Evolutionary conservation across 2,888 invertebrate species (phyloP).

Genomic region (Drosophila neutralis): DNA sequence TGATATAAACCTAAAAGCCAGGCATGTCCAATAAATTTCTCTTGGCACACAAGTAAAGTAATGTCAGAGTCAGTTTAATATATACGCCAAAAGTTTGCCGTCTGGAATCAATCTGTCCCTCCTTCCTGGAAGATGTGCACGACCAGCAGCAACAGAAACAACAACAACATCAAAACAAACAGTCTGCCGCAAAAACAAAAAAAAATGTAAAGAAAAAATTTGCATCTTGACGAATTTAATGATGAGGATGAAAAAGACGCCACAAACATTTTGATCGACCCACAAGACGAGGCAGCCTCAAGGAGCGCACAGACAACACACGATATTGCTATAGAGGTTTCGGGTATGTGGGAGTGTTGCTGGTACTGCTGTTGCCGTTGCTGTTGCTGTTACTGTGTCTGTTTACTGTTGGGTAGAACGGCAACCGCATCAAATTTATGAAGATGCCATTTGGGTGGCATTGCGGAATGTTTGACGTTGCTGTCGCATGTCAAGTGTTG

Average conservation of each 20-base stretch:
- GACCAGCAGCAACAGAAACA: slow-evolving; percentile 53
- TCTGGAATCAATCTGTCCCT: slow-evolving; percentile 59
- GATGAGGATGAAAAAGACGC: slow-evolving; percentile 81
- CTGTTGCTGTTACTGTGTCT: slow-evolving; percentile 26
- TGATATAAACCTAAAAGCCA: slow-evolving; percentile 53
- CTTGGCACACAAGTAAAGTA: slow-evolving; percentile 39
- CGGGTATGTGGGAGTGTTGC: slow-evolving; percentile 77
- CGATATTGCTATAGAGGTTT: slow-evolving; percentile 68
- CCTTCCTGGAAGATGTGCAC: slow-evolving; percentile 73
- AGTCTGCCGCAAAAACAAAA: slow-evolving; percentile 31
- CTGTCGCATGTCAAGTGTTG: slow-evolving; percentile 75
- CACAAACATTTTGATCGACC: slow-evolving; percentile 78
- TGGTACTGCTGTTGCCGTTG: slow-evolving; percentile 34
- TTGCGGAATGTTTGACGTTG: slow-evolving; percentile 79
- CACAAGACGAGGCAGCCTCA: slow-evolving; percentile 67
- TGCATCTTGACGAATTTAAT: slow-evolving; percentile 82
- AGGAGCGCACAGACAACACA: slow-evolving; percentile 74
- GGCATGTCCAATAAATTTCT: slow-evolving; percentile 52
- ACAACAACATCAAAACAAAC: slow-evolving; percentile 50
- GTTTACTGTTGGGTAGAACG: slow-evolving; percentile 36
- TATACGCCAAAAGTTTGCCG: slow-evolving; percentile 29
- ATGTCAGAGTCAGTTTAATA: slow-evolving; percentile 32
- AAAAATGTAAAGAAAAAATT: slow-evolving; percentile 55
- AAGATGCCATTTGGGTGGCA: slow-evolving; percentile 81
- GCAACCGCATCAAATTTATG: slow-evolving; percentile 72